Evolutionary conservation across 2,113 vertebrate genomes (phyloP).

Genomic region (Brachionichthys hirsutus): DNA sequence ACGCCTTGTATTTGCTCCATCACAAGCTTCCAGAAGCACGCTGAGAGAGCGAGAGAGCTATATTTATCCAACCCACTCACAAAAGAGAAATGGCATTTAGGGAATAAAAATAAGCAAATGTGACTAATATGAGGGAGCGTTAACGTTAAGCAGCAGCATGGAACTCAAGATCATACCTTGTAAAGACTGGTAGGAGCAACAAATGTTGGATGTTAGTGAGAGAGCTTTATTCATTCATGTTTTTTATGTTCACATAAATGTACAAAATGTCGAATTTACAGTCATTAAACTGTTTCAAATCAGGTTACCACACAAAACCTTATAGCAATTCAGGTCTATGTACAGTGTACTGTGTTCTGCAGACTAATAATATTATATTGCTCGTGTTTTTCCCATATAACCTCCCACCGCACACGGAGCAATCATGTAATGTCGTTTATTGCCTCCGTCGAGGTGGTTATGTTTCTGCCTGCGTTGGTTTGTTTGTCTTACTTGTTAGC

Average conservation of each 20-base stretch:
- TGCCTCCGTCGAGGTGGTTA: too few species aligned
- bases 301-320: constrained; percentile 15
- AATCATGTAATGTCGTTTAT: constrained; percentile 19
- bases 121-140: constrained; percentile 64
- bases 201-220: constrained; percentile 18
- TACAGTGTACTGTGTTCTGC: not conserved
- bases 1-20: constrained; percentile 64
- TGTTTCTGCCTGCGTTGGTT: too few species aligned
- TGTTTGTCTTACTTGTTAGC: too few species aligned
- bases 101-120: constrained; percentile 64
- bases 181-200: constrained; percentile 21
- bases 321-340: constrained; percentile 19
- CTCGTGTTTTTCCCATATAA: constrained; percentile 12
- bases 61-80: constrained; percentile 62
- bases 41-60: constrained; percentile 36
- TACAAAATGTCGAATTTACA: constrained; percentile 28
- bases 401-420: not conserved
- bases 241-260: constrained; percentile 16
- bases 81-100: constrained; percentile 60
- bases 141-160: constrained; percentile 52
- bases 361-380: constrained; percentile 4
- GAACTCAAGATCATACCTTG: constrained; percentile 39
- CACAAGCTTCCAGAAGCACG: constrained; percentile 31
- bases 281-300: constrained; percentile 36
- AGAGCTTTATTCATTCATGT: constrained; percentile 10